These are phyloP conservation scores for Pituophis catenifer DNA, from an alignment of 2,113 vertebrate species.

Conservation along the genomic window DNA sequence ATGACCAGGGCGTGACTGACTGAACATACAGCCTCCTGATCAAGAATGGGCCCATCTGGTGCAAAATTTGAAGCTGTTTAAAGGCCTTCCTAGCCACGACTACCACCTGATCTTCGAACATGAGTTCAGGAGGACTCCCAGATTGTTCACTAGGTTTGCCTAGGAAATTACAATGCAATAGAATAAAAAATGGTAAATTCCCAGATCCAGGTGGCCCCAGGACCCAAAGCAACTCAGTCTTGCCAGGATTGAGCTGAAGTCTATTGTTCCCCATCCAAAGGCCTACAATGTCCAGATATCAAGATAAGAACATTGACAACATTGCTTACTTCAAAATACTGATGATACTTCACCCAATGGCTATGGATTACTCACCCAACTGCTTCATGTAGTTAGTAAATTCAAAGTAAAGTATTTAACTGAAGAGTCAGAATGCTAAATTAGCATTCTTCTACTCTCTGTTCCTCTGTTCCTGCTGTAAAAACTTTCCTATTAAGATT, in stretches of 20 bases:
- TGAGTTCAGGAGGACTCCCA: not conserved
- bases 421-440: not conserved
- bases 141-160: not conserved
- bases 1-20: not conserved
- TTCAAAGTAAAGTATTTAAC: not conserved
- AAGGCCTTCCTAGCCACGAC: not conserved
- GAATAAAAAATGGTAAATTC: not conserved
- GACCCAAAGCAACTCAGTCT: not conserved
- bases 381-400: not conserved
- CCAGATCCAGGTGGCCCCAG: not conserved
- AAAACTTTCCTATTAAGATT: not conserved
- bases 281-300: not conserved
- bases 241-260: not conserved
- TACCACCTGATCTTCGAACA: not conserved
- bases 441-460: not conserved
- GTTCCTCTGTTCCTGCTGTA: not conserved
- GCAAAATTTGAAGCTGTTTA: not conserved
- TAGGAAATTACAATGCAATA: not conserved
- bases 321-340: not conserved
- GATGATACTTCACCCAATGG: not conserved
- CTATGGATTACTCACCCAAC: not conserved
- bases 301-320: not conserved
- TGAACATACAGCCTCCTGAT: not conserved
- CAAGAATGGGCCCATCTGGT: not conserved
- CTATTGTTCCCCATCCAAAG: not conserved